These are phyloP conservation scores for Cyprichromis sp. DNA, from an alignment of 2,113 vertebrate species.

Conservation along the genomic window DNA sequence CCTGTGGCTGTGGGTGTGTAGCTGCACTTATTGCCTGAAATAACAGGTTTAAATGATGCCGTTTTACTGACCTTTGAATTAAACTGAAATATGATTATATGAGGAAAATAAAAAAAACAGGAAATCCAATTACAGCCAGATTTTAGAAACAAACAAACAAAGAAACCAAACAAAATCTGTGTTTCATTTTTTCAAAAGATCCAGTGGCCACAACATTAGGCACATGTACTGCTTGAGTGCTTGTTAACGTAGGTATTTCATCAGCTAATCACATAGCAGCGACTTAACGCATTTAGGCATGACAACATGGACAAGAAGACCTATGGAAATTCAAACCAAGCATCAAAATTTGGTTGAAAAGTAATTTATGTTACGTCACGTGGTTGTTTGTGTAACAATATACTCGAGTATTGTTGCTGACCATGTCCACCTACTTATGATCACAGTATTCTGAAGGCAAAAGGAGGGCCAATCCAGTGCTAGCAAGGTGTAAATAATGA, in stretches of 20 bases:
- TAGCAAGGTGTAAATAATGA: background rate
- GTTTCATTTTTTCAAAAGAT: background rate
- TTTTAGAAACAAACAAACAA: background rate
- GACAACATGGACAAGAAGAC: background rate
- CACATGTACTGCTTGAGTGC: background rate
- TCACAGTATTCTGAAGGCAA: background rate
- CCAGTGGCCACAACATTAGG: background rate
- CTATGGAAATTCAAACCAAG: fast-evolving
- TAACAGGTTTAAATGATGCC: background rate
- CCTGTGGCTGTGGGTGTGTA: constrained; percentile 44
- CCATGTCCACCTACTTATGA: background rate
- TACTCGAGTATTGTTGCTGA: background rate
- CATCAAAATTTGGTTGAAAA: background rate
- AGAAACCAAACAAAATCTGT: fast-evolving
- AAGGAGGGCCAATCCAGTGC: fast-evolving
- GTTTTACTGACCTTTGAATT: background rate
- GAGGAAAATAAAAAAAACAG: background rate
- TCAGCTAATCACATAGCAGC: background rate
- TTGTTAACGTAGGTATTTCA: fast-evolving
- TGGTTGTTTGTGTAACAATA: background rate
- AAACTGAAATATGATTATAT: background rate
- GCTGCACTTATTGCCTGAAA: constrained; percentile 47
- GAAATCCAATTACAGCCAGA: background rate
- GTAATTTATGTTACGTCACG: background rate
- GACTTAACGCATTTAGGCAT: background rate